A percentile compares a stretch with the other conserved stretches of the same genome.
phyloP scores from a whole-genome alignment of 2,113 vertebrate genomes.

The Pseudonaja textilis region DNA sequence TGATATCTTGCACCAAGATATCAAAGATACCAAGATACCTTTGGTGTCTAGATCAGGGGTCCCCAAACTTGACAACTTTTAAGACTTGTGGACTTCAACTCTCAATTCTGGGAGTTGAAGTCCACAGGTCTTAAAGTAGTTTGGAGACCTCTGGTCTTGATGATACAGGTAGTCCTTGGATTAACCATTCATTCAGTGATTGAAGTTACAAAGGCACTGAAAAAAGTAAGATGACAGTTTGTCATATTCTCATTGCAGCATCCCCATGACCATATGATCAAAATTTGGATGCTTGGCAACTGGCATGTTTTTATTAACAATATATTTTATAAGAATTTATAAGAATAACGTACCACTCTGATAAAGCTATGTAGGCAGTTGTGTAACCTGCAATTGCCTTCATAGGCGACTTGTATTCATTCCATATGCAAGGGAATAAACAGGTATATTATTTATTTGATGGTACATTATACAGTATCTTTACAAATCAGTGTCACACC shows the following conservation, averaged over 20 bases:
- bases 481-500: background rate
- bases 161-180: no score
- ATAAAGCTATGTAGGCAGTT: background rate
- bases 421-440: background rate
- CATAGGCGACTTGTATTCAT: background rate
- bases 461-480: background rate
- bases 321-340: background rate
- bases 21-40: background rate
- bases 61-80: no score
- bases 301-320: background rate
- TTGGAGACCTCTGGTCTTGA: no score
- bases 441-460: background rate
- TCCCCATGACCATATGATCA: background rate
- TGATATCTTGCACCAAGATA: background rate
- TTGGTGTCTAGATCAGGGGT: no score
- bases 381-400: background rate
- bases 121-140: no score
- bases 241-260: background rate
- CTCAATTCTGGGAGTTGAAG: no score
- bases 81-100: no score
- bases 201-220: background rate
- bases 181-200: background rate
- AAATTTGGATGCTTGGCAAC: background rate
- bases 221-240: background rate
- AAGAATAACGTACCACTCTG: background rate